Percentiles rank a stretch among this genome's conserved stretches.
Conservation (phyloP, 2,113 vertebrate genomes). For the Hepsetus odoe region DNA sequence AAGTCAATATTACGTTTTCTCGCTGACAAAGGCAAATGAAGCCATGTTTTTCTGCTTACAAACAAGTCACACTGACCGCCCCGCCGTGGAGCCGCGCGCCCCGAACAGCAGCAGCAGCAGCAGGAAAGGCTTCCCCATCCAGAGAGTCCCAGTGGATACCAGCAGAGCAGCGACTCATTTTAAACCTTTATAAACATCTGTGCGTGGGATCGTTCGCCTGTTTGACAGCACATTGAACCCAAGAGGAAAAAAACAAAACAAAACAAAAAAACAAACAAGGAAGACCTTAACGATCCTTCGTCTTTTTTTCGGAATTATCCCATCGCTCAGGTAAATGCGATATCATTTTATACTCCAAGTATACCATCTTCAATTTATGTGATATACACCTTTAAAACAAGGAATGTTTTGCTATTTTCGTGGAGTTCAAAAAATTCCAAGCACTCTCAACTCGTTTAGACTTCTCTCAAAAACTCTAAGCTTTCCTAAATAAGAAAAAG, state of each 20-base stretch:
- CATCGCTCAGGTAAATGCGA: slow-evolving; percentile 36
- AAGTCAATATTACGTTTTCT: slow-evolving; percentile 95
- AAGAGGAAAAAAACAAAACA: no score
- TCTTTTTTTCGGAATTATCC: slow-evolving; percentile 22
- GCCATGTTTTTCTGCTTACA: slow-evolving; percentile 84
- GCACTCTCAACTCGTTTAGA: no score
- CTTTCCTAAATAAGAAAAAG: no score
- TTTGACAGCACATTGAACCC: slow-evolving; percentile 61
- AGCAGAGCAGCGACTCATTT: slow-evolving; percentile 59
- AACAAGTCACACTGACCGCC: slow-evolving; percentile 78
- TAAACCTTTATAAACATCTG: slow-evolving; percentile 51
- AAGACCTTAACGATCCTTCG: not conserved
- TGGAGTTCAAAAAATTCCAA: no score
- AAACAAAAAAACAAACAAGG: slow-evolving; percentile 25
- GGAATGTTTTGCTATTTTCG: no score
- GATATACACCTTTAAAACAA: no score
- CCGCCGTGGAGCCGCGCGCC: slow-evolving; percentile 65
- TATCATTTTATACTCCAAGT: no score
- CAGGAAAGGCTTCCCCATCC: no score
- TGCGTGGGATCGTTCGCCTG: slow-evolving; percentile 67
- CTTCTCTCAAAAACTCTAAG: no score
- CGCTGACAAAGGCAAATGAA: slow-evolving; percentile 95
- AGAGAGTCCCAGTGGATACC: slow-evolving; percentile 65
- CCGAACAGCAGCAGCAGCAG: slow-evolving; percentile 42
- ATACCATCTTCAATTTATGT: no score